Conservation (phyloP, 2,888 invertebrate genomes). For the Aleiodes testaceus region DNA sequence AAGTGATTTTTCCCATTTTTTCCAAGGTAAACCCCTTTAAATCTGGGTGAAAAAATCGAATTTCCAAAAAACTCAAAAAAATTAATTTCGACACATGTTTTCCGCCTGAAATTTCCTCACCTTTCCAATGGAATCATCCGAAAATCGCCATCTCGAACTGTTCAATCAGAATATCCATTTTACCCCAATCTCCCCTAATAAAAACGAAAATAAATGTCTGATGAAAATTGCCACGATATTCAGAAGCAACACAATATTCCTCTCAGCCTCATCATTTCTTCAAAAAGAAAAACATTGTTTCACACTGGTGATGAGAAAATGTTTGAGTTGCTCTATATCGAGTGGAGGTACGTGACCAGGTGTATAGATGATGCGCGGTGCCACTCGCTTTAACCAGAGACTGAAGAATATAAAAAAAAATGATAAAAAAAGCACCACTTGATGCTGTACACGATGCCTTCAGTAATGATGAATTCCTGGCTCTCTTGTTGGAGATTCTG, state of each 20-base stretch:
- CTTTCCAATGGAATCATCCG: too few relatives aligned
- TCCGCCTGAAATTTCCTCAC: too few relatives aligned
- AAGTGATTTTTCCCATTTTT: too few relatives aligned
- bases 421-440: conserved; percentile 21
- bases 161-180: too few relatives aligned
- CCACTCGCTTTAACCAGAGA: conserved; percentile 23
- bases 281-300: conserved; percentile 5
- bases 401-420: conserved; percentile 26
- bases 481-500: neutral
- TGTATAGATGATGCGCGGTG: conserved; percentile 55
- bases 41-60: too few relatives aligned
- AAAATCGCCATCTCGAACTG: too few relatives aligned
- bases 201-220: neutral
- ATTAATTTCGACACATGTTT: too few relatives aligned
- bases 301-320: neutral
- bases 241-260: neutral
- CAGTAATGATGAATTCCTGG: conserved; percentile 8
- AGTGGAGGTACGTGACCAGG: conserved; percentile 64
- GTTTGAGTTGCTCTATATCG: conserved; percentile 34
- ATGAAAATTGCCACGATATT: neutral
- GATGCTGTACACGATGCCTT: conserved; percentile 22
- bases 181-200: too few relatives aligned
- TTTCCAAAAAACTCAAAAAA: too few relatives aligned
- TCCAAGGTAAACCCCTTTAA: too few relatives aligned
- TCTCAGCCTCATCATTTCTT: neutral